phyloP scores from a whole-genome alignment of 64 coral and sea anemone genomes.

The Stichodactyla mertensii region DNA sequence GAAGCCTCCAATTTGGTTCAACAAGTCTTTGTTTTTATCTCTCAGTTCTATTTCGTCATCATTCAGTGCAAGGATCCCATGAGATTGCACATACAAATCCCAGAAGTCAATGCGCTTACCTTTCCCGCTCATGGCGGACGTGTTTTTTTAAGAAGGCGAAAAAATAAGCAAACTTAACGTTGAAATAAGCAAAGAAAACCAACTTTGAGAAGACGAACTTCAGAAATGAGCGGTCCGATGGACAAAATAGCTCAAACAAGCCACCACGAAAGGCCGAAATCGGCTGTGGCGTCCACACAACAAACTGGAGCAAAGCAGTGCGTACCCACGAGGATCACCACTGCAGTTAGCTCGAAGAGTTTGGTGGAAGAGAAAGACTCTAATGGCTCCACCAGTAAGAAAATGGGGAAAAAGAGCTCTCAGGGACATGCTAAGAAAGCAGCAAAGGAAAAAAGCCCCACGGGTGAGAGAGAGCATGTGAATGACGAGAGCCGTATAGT shows the following conservation, averaged over 20 bases:
- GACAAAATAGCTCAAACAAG: not conserved
- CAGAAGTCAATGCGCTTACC: slow-evolving; percentile 28
- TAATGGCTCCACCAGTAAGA: not conserved
- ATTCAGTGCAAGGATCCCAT: slow-evolving; percentile 36
- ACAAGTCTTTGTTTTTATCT: not conserved
- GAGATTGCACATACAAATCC: slow-evolving; percentile 25
- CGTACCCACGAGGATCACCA: not conserved
- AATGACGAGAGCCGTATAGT: slow-evolving; percentile 1
- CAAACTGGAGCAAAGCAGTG: not conserved
- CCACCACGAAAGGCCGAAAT: not conserved
- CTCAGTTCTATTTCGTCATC: slow-evolving; percentile 12
- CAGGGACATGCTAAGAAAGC: not conserved
- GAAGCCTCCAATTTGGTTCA: not conserved
- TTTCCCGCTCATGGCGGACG: slow-evolving; percentile 21
- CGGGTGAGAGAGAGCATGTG: not conserved
- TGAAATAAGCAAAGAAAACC: slow-evolving; percentile 11
- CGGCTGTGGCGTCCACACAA: not conserved
- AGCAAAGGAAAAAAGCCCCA: not conserved
- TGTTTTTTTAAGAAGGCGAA: slow-evolving; percentile 15
- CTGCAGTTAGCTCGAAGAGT: not conserved
- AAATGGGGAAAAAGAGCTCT: not conserved
- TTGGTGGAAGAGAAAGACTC: not conserved
- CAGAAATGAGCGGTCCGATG: not conserved
- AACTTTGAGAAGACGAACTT: not conserved
- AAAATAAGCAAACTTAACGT: not conserved